Evolutionary conservation across 2,797 vertebrate species (phyloP).

Genomic region (Delichon dasypus): DNA sequence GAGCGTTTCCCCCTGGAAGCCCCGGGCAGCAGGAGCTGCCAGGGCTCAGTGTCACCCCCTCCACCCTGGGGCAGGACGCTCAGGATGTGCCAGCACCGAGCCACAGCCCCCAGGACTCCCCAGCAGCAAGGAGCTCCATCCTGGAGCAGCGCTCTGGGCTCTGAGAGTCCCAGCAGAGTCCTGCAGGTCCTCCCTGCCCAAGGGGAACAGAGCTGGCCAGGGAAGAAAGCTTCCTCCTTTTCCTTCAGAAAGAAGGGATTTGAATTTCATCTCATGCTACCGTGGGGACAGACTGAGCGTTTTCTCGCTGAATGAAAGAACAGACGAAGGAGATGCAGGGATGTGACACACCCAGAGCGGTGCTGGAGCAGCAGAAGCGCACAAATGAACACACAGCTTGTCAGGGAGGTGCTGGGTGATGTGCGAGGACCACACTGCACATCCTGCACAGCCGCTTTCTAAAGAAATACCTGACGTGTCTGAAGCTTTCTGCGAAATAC

Average conservation of each 20-base stretch:
- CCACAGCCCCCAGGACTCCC: not conserved
- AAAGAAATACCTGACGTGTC: not conserved
- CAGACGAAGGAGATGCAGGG: not conserved
- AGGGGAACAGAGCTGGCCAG: not conserved
- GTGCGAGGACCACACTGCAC: not conserved
- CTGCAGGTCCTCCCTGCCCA: not conserved
- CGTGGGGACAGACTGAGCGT: too few species aligned
- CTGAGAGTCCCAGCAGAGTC: not conserved
- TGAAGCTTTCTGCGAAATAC: slow-evolving; percentile 36
- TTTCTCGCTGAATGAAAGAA: not conserved
- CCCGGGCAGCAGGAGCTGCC: not conserved
- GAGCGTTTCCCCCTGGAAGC: not conserved
- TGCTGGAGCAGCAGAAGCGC: not conserved
- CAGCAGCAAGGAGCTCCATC: not conserved
- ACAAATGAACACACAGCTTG: not conserved
- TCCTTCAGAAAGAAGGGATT: not conserved
- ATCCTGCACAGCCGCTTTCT: not conserved
- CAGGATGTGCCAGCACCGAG: not conserved
- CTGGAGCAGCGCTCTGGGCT: not conserved
- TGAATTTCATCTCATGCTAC: not conserved
- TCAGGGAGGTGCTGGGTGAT: not conserved
- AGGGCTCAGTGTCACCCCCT: not conserved
- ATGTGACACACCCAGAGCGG: not conserved
- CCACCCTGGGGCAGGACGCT: not conserved
- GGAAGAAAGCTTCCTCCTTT: not conserved